A percentile compares a stretch with the other conserved stretches of the same genome.
phyloP scores from a whole-genome alignment of 1,140 invertebrate species.

The Camponotus vicinus region DNA sequence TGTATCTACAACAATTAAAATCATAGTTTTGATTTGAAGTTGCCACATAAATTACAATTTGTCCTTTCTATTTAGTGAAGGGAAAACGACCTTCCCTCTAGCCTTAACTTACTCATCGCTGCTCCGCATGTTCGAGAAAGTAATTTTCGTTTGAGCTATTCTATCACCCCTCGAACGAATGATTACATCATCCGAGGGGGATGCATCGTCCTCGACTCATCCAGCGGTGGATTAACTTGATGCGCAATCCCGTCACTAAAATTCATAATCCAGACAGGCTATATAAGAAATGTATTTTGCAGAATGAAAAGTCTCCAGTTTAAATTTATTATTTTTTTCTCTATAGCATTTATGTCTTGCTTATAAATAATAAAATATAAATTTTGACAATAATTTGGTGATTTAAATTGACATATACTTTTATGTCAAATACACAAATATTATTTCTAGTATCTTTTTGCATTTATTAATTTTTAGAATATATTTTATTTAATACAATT shows the following conservation, averaged over 20 bases:
- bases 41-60: conserved; percentile 68
- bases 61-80: conserved; percentile 66
- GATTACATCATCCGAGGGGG: conserved; percentile 78
- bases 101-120: conserved; percentile 71
- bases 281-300: conserved; percentile 53
- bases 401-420: neutral
- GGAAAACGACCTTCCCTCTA: conserved; percentile 55
- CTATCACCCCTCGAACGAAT: conserved; percentile 77
- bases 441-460: neutral
- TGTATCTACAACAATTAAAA: conserved; percentile 21
- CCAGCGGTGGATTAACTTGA: conserved; percentile 73
- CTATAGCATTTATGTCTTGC: neutral
- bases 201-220: conserved; percentile 70
- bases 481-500: neutral
- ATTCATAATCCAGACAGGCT: conserved; percentile 71
- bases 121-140: conserved; percentile 72
- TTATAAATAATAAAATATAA: conserved; percentile 14
- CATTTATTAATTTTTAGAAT: conserved; percentile 10
- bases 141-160: conserved; percentile 76
- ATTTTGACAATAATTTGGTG: neutral
- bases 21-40: conserved; percentile 61
- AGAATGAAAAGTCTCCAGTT: neutral
- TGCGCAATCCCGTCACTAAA: conserved; percentile 72
- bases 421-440: neutral
- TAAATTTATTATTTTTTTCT: conserved; percentile 19